These are phyloP conservation scores for Cebidichthys violaceus DNA, from an alignment of 2,113 vertebrate genomes.

Conservation along the genomic window DNA sequence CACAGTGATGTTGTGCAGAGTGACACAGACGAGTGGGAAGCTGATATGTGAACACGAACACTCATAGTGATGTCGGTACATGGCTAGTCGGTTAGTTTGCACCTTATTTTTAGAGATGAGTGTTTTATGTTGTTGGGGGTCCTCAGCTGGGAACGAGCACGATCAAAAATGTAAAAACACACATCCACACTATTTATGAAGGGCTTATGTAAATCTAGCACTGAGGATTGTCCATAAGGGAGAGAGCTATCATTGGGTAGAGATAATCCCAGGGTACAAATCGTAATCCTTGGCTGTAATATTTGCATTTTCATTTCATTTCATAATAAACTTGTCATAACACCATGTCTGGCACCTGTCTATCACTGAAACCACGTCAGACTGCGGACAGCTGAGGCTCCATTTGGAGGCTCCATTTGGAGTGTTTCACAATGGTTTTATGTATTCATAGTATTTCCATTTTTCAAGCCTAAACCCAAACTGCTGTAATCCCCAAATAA, in stretches of 20 bases:
- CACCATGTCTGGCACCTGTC: slow-evolving; percentile 3
- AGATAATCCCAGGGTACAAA: not conserved
- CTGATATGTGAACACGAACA: slow-evolving; percentile 22
- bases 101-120: not conserved
- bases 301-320: slow-evolving; percentile 22
- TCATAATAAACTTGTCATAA: not conserved
- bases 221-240: slow-evolving; percentile 15
- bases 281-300: not conserved
- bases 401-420: slow-evolving; percentile 9
- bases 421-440: slow-evolving; percentile 31
- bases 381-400: slow-evolving; percentile 1
- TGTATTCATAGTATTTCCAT: slow-evolving; percentile 29
- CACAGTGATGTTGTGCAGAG: no score
- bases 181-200: slow-evolving; percentile 14
- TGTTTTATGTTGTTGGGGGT: not conserved
- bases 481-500: slow-evolving; percentile 58
- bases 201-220: slow-evolving; percentile 44
- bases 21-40: slow-evolving; percentile 29
- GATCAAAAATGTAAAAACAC: slow-evolving; percentile 13
- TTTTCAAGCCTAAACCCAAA: slow-evolving; percentile 35
- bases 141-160: slow-evolving; percentile 23
- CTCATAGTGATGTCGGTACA: slow-evolving; percentile 7
- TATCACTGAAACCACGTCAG: not conserved
- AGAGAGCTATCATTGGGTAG: not conserved
- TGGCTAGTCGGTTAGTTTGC: slow-evolving; percentile 1